Evolutionary conservation across 2,797 vertebrate genomes (phyloP).

Genomic region (Etheostoma nigrum): DNA sequence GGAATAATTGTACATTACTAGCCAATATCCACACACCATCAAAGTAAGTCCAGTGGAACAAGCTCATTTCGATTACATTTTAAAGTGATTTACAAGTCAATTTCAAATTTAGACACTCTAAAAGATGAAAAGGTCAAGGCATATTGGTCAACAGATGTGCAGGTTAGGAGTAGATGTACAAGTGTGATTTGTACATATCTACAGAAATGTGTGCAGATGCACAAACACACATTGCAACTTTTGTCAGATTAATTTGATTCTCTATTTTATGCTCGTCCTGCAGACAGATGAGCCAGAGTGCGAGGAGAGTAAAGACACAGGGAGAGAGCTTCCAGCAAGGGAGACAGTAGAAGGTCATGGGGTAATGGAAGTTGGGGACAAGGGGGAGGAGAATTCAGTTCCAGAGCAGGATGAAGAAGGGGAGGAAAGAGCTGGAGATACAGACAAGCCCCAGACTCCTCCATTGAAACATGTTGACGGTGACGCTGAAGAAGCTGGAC

Average conservation of each 20-base stretch:
- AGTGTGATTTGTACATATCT: not conserved
- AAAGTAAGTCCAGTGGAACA: no score
- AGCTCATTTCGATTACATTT: not conserved
- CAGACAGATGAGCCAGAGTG: conserved; percentile 50
- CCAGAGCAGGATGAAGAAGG: conserved; percentile 31
- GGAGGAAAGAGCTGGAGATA: conserved; percentile 47
- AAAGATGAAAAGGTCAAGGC: not conserved
- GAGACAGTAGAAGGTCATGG: conserved; percentile 50
- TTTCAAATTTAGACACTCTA: not conserved
- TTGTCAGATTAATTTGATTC: not conserved
- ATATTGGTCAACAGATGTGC: not conserved
- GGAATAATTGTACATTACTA: not conserved
- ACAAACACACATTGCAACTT: not conserved
- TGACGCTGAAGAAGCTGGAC: conserved; percentile 33
- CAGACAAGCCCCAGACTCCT: conserved; percentile 28
- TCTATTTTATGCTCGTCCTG: conserved; percentile 25
- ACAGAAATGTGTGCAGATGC: not conserved
- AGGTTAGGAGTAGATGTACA: not conserved
- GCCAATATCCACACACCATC: not conserved
- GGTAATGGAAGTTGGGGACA: conserved; percentile 16
- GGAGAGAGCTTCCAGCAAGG: conserved; percentile 10
- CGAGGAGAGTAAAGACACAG: conserved; percentile 33
- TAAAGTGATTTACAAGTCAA: no score
- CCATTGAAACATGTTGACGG: conserved; percentile 29
- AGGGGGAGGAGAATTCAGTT: conserved; percentile 26